Evolutionary conservation across 92 coral and sea anemone species (phyloP).

Genomic region (Heteractis magnifica): DNA sequence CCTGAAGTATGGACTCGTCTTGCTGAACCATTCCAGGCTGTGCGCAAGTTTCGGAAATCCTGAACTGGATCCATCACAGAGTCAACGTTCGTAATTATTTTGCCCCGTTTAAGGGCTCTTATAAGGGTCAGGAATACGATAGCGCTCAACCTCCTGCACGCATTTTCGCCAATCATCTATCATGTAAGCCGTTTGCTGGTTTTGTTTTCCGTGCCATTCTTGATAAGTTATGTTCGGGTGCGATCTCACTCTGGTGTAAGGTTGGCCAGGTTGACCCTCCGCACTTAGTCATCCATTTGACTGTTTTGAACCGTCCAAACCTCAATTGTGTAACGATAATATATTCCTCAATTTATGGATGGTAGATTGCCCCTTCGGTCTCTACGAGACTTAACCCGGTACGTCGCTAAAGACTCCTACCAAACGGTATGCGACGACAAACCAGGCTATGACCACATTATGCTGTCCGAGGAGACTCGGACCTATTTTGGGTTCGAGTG

Average conservation of each 20-base stretch:
- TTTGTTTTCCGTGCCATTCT: constrained; percentile 32
- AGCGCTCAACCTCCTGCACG: constrained; percentile 22
- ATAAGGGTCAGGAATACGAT: constrained; percentile 28
- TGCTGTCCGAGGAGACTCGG: neutral
- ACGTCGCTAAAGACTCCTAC: neutral
- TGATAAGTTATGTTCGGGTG: constrained; percentile 29
- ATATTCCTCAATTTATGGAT: constrained; percentile 10
- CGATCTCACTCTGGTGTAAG: constrained; percentile 27
- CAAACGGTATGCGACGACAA: constrained; percentile 16
- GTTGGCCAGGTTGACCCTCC: constrained; percentile 24
- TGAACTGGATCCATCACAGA: constrained; percentile 13
- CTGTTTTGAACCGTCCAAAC: constrained; percentile 29
- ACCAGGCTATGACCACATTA: neutral
- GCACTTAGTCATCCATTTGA: constrained; percentile 35
- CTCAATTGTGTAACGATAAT: constrained; percentile 10
- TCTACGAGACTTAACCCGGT: neutral
- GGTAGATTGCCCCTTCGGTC: neutral
- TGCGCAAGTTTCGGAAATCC: neutral
- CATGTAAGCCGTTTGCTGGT: constrained; percentile 36
- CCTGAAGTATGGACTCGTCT: neutral
- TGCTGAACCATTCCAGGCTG: neutral
- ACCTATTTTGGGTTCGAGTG: constrained; percentile 11
- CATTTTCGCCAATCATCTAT: constrained; percentile 37
- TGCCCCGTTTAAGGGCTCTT: constrained; percentile 32
- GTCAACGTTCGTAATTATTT: constrained; percentile 15